phyloP scores from a whole-genome alignment of 30 jellyfish, hydroid and myxozoan species.

The Chironex yamaguchii region DNA sequence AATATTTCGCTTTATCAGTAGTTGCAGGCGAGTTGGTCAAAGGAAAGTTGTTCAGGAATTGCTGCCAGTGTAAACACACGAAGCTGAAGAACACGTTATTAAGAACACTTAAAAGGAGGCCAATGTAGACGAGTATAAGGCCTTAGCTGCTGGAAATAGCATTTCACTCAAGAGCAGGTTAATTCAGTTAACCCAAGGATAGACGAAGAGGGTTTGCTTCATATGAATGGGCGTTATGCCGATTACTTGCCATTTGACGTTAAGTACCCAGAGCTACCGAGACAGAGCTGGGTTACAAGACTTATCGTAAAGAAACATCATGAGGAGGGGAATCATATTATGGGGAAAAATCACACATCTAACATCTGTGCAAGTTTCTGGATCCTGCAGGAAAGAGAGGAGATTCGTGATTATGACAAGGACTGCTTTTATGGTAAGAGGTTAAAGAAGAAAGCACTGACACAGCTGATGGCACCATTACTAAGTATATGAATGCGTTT shows the following conservation, averaged over 20 bases:
- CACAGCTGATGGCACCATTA: slow-evolving; percentile 64
- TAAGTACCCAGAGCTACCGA: slow-evolving; percentile 49
- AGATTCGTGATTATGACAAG: background rate
- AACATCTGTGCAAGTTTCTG: background rate
- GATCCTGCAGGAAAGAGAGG: slow-evolving; percentile 24
- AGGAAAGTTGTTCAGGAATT: too few species aligned
- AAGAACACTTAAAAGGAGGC: slow-evolving; percentile 19
- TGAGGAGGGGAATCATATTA: too few species aligned
- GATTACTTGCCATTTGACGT: slow-evolving; percentile 43
- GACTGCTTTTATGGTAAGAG: slow-evolving; percentile 42
- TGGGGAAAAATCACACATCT: background rate
- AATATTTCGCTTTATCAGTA: too few species aligned
- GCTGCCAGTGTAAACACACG: slow-evolving; percentile 26
- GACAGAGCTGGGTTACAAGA: slow-evolving; percentile 15
- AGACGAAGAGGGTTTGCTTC: slow-evolving; percentile 61
- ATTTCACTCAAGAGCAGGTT: too few species aligned
- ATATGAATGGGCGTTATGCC: slow-evolving; percentile 61
- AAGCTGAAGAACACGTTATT: background rate
- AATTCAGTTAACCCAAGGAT: slow-evolving; percentile 13
- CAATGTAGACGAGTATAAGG: slow-evolving; percentile 12
- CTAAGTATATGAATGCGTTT: slow-evolving; percentile 12
- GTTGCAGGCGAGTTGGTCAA: too few species aligned
- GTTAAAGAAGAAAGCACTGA: slow-evolving; percentile 18
- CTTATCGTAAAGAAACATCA: too few species aligned
- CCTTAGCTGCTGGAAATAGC: slow-evolving; percentile 1